A percentile compares a stretch with the other conserved stretches of the same genome.
Evolutionary conservation across 2,888 invertebrate genomes (phyloP).

Genomic region (Tanaodytes sp.): DNA sequence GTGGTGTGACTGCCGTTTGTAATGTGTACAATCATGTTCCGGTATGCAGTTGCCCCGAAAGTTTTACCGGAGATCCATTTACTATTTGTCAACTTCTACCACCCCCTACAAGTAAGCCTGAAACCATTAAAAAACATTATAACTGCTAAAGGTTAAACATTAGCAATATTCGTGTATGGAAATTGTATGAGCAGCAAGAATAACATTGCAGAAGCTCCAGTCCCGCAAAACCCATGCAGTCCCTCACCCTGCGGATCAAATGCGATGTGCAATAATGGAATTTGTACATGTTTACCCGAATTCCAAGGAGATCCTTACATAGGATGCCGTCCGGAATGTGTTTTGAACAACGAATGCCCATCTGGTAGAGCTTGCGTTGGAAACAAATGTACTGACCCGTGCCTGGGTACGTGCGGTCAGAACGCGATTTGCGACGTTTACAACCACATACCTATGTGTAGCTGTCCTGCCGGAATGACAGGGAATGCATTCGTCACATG

Average conservation of each 20-base stretch:
- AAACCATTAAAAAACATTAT: too few species aligned
- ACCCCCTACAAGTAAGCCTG: constrained; percentile 38
- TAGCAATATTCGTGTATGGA: too few species aligned
- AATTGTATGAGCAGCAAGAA: too few species aligned
- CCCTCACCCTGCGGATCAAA: constrained; percentile 85
- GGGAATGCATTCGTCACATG: constrained; percentile 82
- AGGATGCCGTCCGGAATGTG: constrained; percentile 87
- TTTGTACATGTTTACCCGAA: constrained; percentile 70
- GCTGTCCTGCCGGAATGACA: constrained; percentile 74
- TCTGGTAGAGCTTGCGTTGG: constrained; percentile 83
- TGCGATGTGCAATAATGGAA: constrained; percentile 76
- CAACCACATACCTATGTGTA: constrained; percentile 80
- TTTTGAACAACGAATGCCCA: constrained; percentile 85
- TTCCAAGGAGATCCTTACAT: constrained; percentile 74
- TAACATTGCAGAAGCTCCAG: too few species aligned
- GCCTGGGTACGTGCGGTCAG: constrained; percentile 84
- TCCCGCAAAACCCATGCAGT: constrained; percentile 77
- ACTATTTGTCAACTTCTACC: constrained; percentile 75
- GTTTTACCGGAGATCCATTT: constrained; percentile 83
- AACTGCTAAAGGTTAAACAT: too few species aligned
- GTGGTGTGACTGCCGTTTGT: constrained; percentile 83
- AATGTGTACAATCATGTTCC: constrained; percentile 79
- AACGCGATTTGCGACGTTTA: constrained; percentile 84
- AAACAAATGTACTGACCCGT: constrained; percentile 87
- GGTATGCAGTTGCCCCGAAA: constrained; percentile 77